These are phyloP conservation scores for Dichetophora obliterata DNA, from an alignment of 2,888 invertebrate species.

Conservation along the genomic window DNA sequence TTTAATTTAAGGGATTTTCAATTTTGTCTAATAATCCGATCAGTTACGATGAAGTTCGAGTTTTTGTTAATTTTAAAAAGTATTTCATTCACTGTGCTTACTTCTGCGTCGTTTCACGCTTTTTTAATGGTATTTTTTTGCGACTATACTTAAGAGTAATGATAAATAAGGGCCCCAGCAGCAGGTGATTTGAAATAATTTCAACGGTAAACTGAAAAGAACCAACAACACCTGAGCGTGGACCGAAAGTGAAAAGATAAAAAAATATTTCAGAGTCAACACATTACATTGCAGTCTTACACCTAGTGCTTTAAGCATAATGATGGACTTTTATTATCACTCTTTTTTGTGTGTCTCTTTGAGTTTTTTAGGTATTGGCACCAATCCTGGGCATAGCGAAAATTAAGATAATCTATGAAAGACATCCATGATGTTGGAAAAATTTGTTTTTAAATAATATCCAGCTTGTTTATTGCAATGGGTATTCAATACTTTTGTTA, in stretches of 20 bases:
- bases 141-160: slow-evolving; percentile 47
- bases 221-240: slow-evolving; percentile 10
- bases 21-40: no score
- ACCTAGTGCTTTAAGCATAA: no score
- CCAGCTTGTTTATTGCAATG: neutral
- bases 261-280: no score
- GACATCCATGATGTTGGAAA: no score
- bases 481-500: neutral
- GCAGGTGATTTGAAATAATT: slow-evolving; percentile 64
- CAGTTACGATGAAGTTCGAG: no score
- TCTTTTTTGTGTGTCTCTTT: neutral
- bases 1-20: no score
- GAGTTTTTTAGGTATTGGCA: neutral
- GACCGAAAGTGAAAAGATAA: neutral
- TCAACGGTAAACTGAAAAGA: slow-evolving; percentile 5
- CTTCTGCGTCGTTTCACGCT: neutral
- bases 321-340: no score
- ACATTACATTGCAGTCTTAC: no score
- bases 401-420: no score
- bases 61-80: neutral
- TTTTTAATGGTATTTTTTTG: neutral
- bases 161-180: slow-evolving; percentile 61
- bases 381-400: no score
- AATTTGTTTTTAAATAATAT: neutral
- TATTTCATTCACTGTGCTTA: neutral